Evolutionary conservation across 2,113 vertebrate species (phyloP).

Genomic region (Tragelaphus scriptus): DNA sequence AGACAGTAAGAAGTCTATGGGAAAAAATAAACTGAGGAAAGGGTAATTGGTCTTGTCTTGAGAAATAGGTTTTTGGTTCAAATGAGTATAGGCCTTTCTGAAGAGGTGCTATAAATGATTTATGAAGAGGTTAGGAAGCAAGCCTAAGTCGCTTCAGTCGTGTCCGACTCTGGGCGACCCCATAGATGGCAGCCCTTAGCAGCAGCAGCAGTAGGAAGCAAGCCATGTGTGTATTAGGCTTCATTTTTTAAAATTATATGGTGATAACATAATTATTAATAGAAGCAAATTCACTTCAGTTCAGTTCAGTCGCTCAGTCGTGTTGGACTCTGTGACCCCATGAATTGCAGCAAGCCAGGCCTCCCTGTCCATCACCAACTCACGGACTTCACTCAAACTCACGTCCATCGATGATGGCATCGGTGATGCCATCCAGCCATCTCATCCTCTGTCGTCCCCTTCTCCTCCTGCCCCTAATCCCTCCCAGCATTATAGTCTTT

Average conservation of each 20-base stretch:
- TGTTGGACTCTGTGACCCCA: accelerated
- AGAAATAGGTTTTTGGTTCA: neutral
- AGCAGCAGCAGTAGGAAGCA: too few species aligned
- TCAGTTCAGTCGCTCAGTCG: too few species aligned
- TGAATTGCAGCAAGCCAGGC: accelerated
- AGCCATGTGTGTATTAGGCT: neutral
- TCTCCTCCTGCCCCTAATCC: too few species aligned
- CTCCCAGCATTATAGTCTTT: too few species aligned
- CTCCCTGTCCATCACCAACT: too few species aligned
- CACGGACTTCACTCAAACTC: accelerated
- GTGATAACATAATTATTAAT: neutral
- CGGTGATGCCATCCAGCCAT: too few species aligned
- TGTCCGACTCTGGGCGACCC: too few species aligned
- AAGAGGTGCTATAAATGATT: neutral
- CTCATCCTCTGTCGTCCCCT: accelerated
- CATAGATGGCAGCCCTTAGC: too few species aligned
- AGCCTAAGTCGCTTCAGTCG: too few species aligned
- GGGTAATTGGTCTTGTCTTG: neutral
- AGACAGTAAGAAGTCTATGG: neutral
- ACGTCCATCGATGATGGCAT: accelerated
- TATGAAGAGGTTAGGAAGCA: neutral
- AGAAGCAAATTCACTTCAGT: neutral
- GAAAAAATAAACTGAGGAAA: neutral
- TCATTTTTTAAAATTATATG: neutral
- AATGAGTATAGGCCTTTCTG: neutral